Evolutionary conservation across 2,113 vertebrate species (phyloP).

Genomic region (Mus spicilegus): DNA sequence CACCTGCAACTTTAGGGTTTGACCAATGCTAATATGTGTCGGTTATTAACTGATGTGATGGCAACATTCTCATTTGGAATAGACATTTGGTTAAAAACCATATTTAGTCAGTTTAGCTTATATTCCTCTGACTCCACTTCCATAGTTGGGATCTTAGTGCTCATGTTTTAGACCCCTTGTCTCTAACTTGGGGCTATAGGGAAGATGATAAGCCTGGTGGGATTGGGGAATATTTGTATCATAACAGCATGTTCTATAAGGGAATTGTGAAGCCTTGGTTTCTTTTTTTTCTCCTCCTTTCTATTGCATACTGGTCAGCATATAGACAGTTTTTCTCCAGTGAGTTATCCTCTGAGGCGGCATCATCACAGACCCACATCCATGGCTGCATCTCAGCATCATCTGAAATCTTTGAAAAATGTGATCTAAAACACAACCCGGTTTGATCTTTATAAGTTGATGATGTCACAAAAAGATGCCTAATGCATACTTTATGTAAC

Average conservation of each 20-base stretch:
- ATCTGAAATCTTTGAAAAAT: not conserved
- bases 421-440: not conserved
- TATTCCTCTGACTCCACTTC: not conserved
- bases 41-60: not conserved
- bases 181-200: not conserved
- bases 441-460: not conserved
- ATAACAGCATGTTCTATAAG: no score
- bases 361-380: not conserved
- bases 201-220: not conserved
- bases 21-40: no score
- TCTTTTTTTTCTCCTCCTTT: not conserved
- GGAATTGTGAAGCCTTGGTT: no score
- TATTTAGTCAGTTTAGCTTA: not conserved
- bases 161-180: not conserved
- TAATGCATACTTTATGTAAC: not conserved
- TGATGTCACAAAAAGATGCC: not conserved
- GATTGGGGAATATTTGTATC: not conserved
- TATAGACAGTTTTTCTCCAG: not conserved
- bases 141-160: not conserved
- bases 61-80: not conserved
- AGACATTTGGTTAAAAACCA: not conserved
- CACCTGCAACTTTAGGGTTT: not conserved
- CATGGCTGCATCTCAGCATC: not conserved
- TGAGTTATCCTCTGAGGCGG: accelerated
- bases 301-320: not conserved